Percentiles rank a stretch among this genome's conserved stretches.
Evolutionary conservation across 1,140 invertebrate genomes (phyloP).

Genomic region (Lucilia cuprina): DNA sequence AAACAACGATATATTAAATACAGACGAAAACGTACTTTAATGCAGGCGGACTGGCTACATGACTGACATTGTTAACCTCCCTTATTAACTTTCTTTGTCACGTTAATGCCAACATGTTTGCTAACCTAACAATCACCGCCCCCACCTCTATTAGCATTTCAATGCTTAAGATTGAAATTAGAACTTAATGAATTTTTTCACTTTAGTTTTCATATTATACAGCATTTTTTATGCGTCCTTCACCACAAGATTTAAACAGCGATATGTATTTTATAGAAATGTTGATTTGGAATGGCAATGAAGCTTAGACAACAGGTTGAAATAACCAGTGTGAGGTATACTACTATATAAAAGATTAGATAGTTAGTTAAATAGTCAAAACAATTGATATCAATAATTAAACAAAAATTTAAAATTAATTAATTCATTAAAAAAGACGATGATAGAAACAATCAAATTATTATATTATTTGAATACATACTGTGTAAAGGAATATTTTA

Average conservation of each 20-base stretch:
- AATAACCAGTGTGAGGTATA: background rate
- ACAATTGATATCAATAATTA: no score
- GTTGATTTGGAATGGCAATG: background rate
- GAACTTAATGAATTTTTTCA: slow-evolving; percentile 22
- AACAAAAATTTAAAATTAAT: no score
- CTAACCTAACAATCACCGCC: background rate
- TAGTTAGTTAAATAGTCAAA: no score
- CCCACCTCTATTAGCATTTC: slow-evolving; percentile 21
- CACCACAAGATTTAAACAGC: background rate
- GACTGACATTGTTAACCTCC: slow-evolving; percentile 32
- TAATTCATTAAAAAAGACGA: no score
- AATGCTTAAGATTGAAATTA: slow-evolving; percentile 18
- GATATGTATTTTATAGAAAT: background rate
- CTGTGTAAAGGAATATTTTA: no score
- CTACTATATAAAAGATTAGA: no score
- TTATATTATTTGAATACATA: no score
- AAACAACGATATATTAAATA: background rate
- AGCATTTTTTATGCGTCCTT: background rate
- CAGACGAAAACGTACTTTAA: background rate
- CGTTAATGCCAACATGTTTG: slow-evolving; percentile 33
- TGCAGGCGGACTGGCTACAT: background rate
- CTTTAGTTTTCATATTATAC: background rate
- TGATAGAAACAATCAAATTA: no score
- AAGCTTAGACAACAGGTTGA: background rate
- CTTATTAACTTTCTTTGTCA: slow-evolving; percentile 32